Percentiles rank a stretch among this genome's conserved stretches.
phyloP scores from a whole-genome alignment of 1,140 invertebrate species.

The Augochlora pura region DNA sequence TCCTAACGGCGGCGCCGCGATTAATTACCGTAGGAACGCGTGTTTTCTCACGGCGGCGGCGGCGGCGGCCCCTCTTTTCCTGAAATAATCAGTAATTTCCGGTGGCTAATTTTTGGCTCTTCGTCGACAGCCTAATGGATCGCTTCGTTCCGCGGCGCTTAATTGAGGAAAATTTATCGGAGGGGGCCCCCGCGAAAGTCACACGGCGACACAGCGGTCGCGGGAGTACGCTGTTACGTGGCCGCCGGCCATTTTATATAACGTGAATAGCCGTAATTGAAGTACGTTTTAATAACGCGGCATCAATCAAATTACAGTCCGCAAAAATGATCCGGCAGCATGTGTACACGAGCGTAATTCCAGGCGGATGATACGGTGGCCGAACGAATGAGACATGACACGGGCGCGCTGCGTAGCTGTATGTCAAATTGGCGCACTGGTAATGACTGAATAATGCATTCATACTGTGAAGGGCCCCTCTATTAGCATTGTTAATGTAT shows the following conservation, averaged over 20 bases:
- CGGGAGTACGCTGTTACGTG: background rate
- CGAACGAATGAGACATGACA: slow-evolving; percentile 49
- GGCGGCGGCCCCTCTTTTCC: no score
- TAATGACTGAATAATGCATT: slow-evolving; percentile 57
- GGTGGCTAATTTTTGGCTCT: no score
- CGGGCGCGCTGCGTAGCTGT: slow-evolving; percentile 23
- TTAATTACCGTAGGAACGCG: no score
- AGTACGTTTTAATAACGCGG: slow-evolving; percentile 13
- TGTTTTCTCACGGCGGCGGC: no score
- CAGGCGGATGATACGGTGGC: background rate
- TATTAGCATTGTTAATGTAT: slow-evolving; percentile 67
- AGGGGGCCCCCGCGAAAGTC: no score
- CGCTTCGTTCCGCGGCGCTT: background rate
- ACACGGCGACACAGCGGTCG: no score
- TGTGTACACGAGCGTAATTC: slow-evolving; percentile 7
- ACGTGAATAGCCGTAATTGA: background rate
- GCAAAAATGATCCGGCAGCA: background rate
- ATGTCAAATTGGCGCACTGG: slow-evolving; percentile 57
- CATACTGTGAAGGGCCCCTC: slow-evolving; percentile 57
- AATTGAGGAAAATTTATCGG: background rate
- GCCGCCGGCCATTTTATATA: background rate
- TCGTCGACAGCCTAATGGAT: background rate
- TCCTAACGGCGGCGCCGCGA: no score
- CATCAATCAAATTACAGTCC: slow-evolving; percentile 2
- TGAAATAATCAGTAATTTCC: no score